Base-by-base conservation (phyloP, 2,888 invertebrate species). In the Eilema caniola region DNA sequence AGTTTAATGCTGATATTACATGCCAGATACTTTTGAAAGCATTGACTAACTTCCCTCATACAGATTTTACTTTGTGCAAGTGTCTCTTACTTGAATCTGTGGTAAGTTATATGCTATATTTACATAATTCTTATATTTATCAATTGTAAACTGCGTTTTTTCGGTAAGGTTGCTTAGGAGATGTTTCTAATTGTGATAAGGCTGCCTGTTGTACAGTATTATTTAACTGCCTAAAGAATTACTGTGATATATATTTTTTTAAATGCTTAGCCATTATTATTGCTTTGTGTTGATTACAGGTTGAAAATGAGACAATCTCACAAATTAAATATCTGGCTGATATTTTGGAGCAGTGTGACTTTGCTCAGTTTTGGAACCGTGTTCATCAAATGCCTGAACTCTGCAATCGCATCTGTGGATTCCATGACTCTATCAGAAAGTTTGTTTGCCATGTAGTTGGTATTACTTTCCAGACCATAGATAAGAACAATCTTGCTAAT, bases 1-100 rank as follows among this genome's bases (percentile, higher is more conserved):
- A 97, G 85, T 98, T 98, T 86, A 98, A 99, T 87, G 95, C 97
- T 62, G 97, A 97, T 70, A 97, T 99, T 56, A 98, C 98, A 3
- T 97, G 98, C 80, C 97, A 98, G 86, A 99, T 99, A 85, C 95
- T 99, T 62, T 91, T 99, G 81, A 99, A 99, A 91, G 99, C 99
- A 2, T 95, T 99, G 60, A 99, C 99, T 14, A 99, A 99, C 92
- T 96, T 99, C 82, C 99, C 99, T 0, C 99, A 99, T 88, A 98
- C 99, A 12, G 99, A 99, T 93, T 99, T 99, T 89, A 98, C 99
- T 63, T 96, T 99, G 78, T 99, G 99, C 95, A 99, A 99, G 93
- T 99, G 99, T 91, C 96, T 99, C 70, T 96, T 99, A 72, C 97
- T 98, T 78, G 98, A 98, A 81, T 94, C 95, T 77, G 94, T 95